A percentile compares a stretch with the other conserved stretches of the same genome.
Conservation (phyloP, 1,140 invertebrate genomes). For the Philopotamus ludificatus region DNA sequence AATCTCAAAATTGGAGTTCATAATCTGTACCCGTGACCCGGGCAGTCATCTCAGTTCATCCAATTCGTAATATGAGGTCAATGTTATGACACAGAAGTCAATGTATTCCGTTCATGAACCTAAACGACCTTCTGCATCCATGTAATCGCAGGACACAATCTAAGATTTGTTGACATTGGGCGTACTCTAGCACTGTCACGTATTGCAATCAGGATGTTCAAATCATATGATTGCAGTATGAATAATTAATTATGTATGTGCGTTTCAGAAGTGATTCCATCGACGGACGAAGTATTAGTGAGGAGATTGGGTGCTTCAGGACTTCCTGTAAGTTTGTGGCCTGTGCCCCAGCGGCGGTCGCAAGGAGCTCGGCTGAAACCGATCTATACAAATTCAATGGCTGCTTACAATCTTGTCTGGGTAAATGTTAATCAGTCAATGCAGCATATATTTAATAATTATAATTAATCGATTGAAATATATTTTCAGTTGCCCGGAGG, state of each 20-base stretch:
- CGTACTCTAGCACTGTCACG: conserved; percentile 1
- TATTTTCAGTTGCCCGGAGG: conserved; percentile 19
- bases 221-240: not conserved
- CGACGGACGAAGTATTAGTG: conserved; percentile 27
- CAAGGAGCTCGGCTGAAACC: not conserved
- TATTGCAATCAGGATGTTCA: conserved; percentile 18
- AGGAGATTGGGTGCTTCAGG: conserved; percentile 13
- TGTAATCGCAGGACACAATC: not conserved
- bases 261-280: not conserved
- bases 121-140: conserved; percentile 10
- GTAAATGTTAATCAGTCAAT: conserved; percentile 6
- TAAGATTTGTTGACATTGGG: not conserved
- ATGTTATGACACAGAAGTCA: too few species aligned
- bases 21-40: conserved; percentile 20
- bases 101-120: conserved; percentile 12
- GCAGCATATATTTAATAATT: not conserved
- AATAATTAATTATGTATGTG: not conserved
- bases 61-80: conserved; percentile 8
- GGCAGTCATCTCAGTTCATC: not conserved
- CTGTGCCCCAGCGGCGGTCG: conserved; percentile 12
- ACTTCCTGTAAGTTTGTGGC: conserved; percentile 31
- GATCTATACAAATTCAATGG: not conserved
- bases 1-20: not conserved
- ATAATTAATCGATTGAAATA: not conserved
- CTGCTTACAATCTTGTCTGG: conserved; percentile 29